phyloP scores from a whole-genome alignment of 1,140 invertebrate genomes.

The Ceratina japonica region DNA sequence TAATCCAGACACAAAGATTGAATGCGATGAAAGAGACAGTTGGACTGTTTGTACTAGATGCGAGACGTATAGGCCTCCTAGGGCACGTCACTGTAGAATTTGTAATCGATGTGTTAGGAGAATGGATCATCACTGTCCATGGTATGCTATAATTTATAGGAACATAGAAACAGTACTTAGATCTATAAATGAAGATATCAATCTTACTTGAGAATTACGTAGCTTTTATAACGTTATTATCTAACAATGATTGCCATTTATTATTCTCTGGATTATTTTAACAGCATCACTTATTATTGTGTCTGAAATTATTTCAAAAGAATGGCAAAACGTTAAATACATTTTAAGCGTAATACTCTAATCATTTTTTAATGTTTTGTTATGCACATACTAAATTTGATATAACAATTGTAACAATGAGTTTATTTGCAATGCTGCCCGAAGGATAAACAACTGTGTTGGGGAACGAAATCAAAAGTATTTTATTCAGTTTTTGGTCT shows the following conservation, averaged over 20 bases:
- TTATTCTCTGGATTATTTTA: not conserved
- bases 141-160: slow-evolving; percentile 76
- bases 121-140: slow-evolving; percentile 96
- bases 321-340: not conserved
- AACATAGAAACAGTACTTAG: slow-evolving; percentile 4
- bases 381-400: not conserved
- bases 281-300: slow-evolving; percentile 1
- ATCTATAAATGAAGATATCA: not conserved
- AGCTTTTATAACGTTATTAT: slow-evolving; percentile 20
- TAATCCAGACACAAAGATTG: slow-evolving; percentile 70
- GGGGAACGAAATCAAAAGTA: slow-evolving; percentile 96
- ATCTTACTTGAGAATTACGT: not conserved
- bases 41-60: slow-evolving; percentile 93
- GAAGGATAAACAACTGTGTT: slow-evolving; percentile 96
- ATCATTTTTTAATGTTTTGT: slow-evolving; percentile 16
- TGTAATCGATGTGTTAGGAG: slow-evolving; percentile 91
- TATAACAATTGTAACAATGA: slow-evolving; percentile 21
- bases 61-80: slow-evolving; percentile 90
- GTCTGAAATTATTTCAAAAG: slow-evolving; percentile 2
- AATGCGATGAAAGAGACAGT: slow-evolving; percentile 83
- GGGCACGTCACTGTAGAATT: slow-evolving; percentile 94
- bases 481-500: slow-evolving; percentile 95
- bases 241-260: not conserved
- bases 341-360: not conserved
- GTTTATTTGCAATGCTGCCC: slow-evolving; percentile 55